Conservation (phyloP, 1,140 invertebrate species). For the Myzus persicae region DNA sequence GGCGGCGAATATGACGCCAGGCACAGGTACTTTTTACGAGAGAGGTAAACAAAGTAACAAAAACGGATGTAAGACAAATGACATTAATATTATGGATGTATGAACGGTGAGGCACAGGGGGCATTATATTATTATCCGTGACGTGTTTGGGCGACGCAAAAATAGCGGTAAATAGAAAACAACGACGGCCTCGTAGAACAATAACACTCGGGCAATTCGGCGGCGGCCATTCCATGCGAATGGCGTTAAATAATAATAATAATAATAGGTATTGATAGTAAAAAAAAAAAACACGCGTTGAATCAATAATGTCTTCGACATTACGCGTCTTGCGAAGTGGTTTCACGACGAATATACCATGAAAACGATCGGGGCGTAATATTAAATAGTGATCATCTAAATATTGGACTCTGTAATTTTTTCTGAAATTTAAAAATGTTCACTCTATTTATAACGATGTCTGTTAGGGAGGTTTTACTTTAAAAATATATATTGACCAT, state of each 20-base stretch:
- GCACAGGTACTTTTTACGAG: too few species aligned
- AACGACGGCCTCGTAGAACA: neutral
- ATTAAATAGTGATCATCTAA: too few species aligned
- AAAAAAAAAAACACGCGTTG: neutral
- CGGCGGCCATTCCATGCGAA: too few species aligned
- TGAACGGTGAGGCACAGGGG: neutral
- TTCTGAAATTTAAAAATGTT: too few species aligned
- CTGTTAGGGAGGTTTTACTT: too few species aligned
- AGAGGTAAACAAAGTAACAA: neutral
- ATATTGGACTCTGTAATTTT: too few species aligned
- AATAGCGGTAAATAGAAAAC: conserved; percentile 45
- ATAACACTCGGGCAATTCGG: neutral
- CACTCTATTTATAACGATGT: too few species aligned
- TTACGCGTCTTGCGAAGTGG: neutral
- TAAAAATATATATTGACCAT: too few species aligned
- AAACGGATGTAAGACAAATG: neutral
- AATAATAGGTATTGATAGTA: too few species aligned
- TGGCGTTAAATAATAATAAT: neutral
- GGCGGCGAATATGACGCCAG: too few species aligned
- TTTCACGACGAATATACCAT: neutral
- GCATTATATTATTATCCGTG: neutral
- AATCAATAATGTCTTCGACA: neutral
- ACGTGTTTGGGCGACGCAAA: neutral
- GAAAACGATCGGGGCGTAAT: too few species aligned
- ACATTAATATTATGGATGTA: neutral